Evolutionary conservation across 2,888 invertebrate species (phyloP).

Genomic region (Congeria kusceri): DNA sequence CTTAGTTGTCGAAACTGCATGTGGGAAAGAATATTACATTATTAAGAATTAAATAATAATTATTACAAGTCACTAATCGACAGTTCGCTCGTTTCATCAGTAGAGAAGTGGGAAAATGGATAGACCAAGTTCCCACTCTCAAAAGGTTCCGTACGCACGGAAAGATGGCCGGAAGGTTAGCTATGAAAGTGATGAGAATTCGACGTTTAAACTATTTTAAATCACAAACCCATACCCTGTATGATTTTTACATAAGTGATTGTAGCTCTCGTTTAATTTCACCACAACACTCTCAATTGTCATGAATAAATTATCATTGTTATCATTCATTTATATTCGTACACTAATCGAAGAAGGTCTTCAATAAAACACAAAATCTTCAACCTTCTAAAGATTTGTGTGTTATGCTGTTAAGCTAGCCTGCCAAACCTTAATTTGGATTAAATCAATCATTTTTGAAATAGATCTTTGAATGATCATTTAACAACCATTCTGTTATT

Average conservation of each 20-base stretch:
- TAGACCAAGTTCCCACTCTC: conserved; percentile 58
- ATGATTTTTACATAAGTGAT: too few relatives aligned
- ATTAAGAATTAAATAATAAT: conserved; percentile 16
- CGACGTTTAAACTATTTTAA: neutral
- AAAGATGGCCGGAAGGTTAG: conserved; percentile 53
- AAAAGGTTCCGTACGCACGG: conserved; percentile 48
- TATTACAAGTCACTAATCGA: conserved; percentile 14
- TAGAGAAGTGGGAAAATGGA: conserved; percentile 58
- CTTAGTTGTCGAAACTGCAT: conserved; percentile 69
- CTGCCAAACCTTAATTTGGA: too few relatives aligned
- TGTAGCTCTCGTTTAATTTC: too few relatives aligned
- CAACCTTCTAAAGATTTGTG: too few relatives aligned
- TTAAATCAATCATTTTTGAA: too few relatives aligned
- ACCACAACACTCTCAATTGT: too few relatives aligned
- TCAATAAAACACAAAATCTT: too few relatives aligned
- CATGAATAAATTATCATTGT: too few relatives aligned
- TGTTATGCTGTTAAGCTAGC: too few relatives aligned
- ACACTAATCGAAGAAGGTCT: too few relatives aligned
- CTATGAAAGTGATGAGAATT: neutral
- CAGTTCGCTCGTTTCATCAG: conserved; percentile 14
- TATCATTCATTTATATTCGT: too few relatives aligned
- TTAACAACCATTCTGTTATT: conserved; percentile 27
- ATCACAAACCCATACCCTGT: too few relatives aligned
- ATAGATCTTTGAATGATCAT: neutral
- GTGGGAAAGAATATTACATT: conserved; percentile 26